Percentiles rank a stretch among this genome's conserved stretches.
These are phyloP conservation scores for Spodoptera litura DNA, from an alignment of 1,140 invertebrate species.

Conservation along the genomic window DNA sequence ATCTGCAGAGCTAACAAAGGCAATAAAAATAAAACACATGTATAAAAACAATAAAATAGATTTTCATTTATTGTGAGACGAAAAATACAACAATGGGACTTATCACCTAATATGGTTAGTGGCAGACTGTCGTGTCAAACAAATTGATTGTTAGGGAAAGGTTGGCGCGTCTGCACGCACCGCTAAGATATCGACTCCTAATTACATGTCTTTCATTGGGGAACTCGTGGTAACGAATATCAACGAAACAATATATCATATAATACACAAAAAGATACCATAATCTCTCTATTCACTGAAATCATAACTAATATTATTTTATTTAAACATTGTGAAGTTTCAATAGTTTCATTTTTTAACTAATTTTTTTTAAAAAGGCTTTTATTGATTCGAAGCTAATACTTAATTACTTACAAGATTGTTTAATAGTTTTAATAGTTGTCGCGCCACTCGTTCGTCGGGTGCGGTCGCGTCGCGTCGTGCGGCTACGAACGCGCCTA, in stretches of 20 bases:
- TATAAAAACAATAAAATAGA: conserved; percentile 86
- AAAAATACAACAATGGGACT: conserved; percentile 86
- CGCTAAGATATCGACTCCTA: conserved; percentile 74
- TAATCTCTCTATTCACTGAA: conserved; percentile 81
- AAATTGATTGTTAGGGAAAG: conserved; percentile 73
- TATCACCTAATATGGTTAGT: conserved; percentile 85
- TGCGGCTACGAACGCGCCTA: conserved; percentile 51
- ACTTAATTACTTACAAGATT: conserved; percentile 85
- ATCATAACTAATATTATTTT: conserved; percentile 80
- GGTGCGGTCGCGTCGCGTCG: conserved; percentile 40
- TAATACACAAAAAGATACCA: conserved; percentile 82
- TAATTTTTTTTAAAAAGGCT: conserved; percentile 84
- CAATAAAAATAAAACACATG: conserved; percentile 75
- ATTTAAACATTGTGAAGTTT: conserved; percentile 81
- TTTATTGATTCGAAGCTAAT: conserved; percentile 85
- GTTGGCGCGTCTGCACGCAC: conserved; percentile 50
- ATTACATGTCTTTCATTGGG: conserved; percentile 84
- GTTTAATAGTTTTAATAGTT: conserved; percentile 79
- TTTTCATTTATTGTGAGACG: conserved; percentile 86
- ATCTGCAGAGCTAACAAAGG: not conserved
- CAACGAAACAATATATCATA: conserved; percentile 81
- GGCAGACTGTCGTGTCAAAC: conserved; percentile 85
- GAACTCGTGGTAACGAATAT: conserved; percentile 84
- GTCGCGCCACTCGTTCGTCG: conserved; percentile 60
- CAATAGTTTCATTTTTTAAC: conserved; percentile 83